Base-by-base conservation (phyloP, 1,140 invertebrate genomes). In the Drosophila eugracilis region DNA sequence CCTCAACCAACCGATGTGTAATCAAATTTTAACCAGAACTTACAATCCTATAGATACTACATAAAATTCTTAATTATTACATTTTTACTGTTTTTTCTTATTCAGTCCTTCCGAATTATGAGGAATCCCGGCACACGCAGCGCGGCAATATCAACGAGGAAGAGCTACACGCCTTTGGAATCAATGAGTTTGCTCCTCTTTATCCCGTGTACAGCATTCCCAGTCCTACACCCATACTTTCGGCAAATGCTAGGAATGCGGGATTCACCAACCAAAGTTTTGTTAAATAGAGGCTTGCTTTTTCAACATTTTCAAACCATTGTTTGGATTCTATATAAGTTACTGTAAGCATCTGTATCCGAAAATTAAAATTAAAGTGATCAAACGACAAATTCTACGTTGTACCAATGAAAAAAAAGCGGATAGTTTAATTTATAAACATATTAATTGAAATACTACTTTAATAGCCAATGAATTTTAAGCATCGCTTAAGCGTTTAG, bases 141-240 rank as follows among this genome's bases (percentile, higher is more conserved):
- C 77, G 79, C 1, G 90, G 78, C 39, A 79, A 91, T 48, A 85
- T 91, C 14, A 90, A 91, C 47, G 90, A 91, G 32, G 90, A 90
- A 30, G 90, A 91, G 34, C 41, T 83, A 5, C 63, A 90, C 21
- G 76, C 90, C 5, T 90, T 91, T 24, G 88, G 85, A 0, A 34
- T 53, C 6, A 85, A 83, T 45, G 81, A 89, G 63, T 91, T 90
- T 54, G 75, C 88, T 3, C 90, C 90, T 1, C 58, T 90, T 15
- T 91, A 91, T 90, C 90, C 90, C 0, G 90, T 91, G 7, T 91
- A 90, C 44, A 70, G 73, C 28, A 62, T 89, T 32, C 75, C 89
- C 5, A 83, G 69, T 79, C 3, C 90, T 83, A 57, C 76, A 89
- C 28, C 91, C 0, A 45, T 75, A 24, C 30, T 67, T 5, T 53